A percentile compares a stretch with the other conserved stretches of the same genome.
Conservation (phyloP, 2,113 vertebrate genomes). For the Caranx melampygus region DNA sequence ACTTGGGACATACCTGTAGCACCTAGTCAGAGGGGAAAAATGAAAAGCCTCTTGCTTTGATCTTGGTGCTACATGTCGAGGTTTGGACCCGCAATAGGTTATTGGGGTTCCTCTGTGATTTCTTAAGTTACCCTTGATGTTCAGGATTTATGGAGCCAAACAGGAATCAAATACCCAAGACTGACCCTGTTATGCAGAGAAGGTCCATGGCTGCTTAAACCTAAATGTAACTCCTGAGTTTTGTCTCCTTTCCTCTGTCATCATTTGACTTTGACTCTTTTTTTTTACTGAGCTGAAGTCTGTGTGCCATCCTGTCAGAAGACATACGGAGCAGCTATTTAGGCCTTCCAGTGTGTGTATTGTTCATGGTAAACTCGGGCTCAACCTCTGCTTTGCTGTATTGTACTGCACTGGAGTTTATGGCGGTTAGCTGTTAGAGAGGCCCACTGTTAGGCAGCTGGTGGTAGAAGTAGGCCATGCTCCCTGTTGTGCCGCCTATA, state of each 20-base stretch:
- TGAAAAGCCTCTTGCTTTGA: slow-evolving; percentile 18
- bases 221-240: slow-evolving; percentile 2
- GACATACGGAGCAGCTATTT: neutral
- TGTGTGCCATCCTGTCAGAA: slow-evolving; percentile 1
- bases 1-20: neutral
- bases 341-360: slow-evolving; percentile 10
- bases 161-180: neutral
- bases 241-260: neutral
- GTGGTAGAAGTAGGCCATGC: slow-evolving; percentile 72
- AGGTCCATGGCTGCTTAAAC: slow-evolving; percentile 5
- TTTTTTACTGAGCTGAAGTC: neutral
- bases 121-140: slow-evolving; percentile 48
- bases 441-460: slow-evolving; percentile 68
- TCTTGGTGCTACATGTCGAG: slow-evolving; percentile 20
- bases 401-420: slow-evolving; percentile 50
- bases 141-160: slow-evolving; percentile 21
- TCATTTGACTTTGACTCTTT: too few relatives aligned
- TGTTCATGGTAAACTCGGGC: slow-evolving; percentile 26
- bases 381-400: slow-evolving; percentile 49
- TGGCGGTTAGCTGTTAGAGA: slow-evolving; percentile 58
- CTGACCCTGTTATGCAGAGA: neutral
- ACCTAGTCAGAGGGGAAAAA: slow-evolving; percentile 9
- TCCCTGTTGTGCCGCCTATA: slow-evolving; percentile 63
- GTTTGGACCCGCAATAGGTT: slow-evolving; percentile 9
- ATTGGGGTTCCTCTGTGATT: slow-evolving; percentile 16